Evolutionary conservation across 1,140 invertebrate species (phyloP).

Genomic region (Musca vetustissima): DNA sequence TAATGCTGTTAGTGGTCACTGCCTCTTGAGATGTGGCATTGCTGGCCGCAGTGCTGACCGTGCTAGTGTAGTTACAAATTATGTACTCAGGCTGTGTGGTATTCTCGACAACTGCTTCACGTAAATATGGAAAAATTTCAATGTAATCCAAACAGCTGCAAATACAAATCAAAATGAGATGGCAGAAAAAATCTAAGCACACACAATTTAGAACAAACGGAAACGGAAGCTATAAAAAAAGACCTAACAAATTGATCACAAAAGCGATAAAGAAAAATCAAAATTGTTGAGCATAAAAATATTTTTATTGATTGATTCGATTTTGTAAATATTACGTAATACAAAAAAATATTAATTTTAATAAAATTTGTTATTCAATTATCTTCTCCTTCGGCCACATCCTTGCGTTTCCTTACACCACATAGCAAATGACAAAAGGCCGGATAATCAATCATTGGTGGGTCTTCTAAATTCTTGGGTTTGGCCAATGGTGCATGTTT

Average conservation of each 20-base stretch:
- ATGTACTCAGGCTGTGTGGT: slow-evolving; percentile 45
- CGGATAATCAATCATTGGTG: slow-evolving; percentile 62
- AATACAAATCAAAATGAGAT: slow-evolving; percentile 15
- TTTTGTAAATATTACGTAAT: too few relatives aligned
- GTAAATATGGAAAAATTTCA: slow-evolving; percentile 53
- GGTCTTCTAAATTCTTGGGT: slow-evolving; percentile 55
- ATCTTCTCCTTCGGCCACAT: background rate
- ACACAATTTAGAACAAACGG: background rate
- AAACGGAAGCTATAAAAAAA: slow-evolving; percentile 1
- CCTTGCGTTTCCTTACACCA: slow-evolving; percentile 60
- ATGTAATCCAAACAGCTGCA: slow-evolving; percentile 53
- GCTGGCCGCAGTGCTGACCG: background rate
- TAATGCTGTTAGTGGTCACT: too few relatives aligned
- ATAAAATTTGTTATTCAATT: too few relatives aligned
- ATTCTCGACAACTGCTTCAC: slow-evolving; percentile 53
- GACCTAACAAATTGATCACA: background rate
- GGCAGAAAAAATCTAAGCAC: slow-evolving; percentile 2
- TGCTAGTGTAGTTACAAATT: slow-evolving; percentile 44
- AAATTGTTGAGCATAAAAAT: too few relatives aligned
- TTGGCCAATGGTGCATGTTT: slow-evolving; percentile 63
- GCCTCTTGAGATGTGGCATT: too few relatives aligned
- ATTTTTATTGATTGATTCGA: too few relatives aligned
- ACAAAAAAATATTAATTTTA: too few relatives aligned
- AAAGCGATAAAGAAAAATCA: background rate
- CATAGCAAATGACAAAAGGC: slow-evolving; percentile 63